Evolutionary conservation across 2,888 invertebrate species (phyloP).

Genomic region (Salpingus planirostris): DNA sequence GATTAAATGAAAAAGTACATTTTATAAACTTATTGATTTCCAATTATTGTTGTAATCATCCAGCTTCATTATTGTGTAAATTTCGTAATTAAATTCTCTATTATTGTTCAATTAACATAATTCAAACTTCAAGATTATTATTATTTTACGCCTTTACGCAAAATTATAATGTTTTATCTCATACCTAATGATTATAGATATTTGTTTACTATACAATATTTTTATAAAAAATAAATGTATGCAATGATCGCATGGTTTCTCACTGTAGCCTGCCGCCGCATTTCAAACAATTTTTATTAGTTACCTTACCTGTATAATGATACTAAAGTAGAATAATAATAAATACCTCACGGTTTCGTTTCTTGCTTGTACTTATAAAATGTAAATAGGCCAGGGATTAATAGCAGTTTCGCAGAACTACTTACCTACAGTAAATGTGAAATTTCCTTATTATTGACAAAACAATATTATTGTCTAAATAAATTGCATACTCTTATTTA

Average conservation of each 20-base stretch:
- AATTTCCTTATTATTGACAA: conserved; percentile 13
- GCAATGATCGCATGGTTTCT: conserved; percentile 12
- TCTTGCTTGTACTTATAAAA: conserved; percentile 6
- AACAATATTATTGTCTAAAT: conserved; percentile 16
- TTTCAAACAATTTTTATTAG: too few species aligned
- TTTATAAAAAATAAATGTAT: conserved; percentile 17
- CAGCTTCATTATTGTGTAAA: too few species aligned
- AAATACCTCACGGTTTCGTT: conserved; percentile 11
- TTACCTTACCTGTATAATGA: too few species aligned
- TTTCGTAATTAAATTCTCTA: too few species aligned
- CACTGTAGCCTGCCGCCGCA: conserved; percentile 10
- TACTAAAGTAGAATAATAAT: too few species aligned
- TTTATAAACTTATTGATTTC: conserved; percentile 4
- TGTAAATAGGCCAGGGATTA: conserved; percentile 12
- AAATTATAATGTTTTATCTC: conserved; percentile 10
- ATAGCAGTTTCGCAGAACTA: conserved; percentile 11
- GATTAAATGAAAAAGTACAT: too few species aligned
- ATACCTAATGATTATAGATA: conserved; percentile 11
- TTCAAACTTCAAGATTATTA: too few species aligned
- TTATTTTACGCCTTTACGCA: conserved; percentile 12
- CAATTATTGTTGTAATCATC: too few species aligned
- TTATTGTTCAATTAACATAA: too few species aligned
- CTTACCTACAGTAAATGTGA: conserved; percentile 12
- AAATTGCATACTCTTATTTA: conserved; percentile 18
- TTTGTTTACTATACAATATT: conserved; percentile 16